Base-by-base conservation (phyloP, 2,888 invertebrate species). In the Sarcophaga rosellei region DNA sequence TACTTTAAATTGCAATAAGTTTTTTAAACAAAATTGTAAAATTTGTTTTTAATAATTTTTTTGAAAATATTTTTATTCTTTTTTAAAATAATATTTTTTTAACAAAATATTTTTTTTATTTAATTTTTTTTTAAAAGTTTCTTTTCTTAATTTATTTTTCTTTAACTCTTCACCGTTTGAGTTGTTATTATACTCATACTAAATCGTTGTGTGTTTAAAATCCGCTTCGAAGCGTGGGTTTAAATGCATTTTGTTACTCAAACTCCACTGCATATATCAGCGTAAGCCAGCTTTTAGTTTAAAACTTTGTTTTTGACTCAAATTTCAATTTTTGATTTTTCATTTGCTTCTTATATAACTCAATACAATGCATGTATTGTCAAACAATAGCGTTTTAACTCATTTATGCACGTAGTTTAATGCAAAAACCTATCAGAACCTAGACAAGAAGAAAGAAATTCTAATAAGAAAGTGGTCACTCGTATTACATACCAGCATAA, bases 241-340 rank as follows among this genome's bases (percentile, higher is more conserved):
- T 91, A 89, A 90, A 89, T 89, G 89, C 88, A 86, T 85, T 89
- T 87, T 45, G 61, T 20, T 66, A 47, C 66, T 72, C 66, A 57
- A 77, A 81, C 8, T 25, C 47, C 25, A 59, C 4, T 20, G 17
- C 15, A 47, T 69, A 15, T 47, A 53, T 11, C 15, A 63, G 6
- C 62, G 17, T n/a, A 62, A 63, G 53, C 25, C 35, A 35, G 66
- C 45, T 21, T 6, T 44, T 6, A 17, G 25, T 61, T 81, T 79
- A 25, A 20, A 53, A 61, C 63, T 80, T 63, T 65, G 63, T 12
- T 74, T 35, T 73, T 72, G 53, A 68, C 73, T 84, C 69, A 44
- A 59, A 70, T 73, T 82, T 77, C 74, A 72, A 62, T 74, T 81
- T 75, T 74, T 57, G 57, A 59, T 70, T 69, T 84, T 75, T 73